Percentiles rank a stretch among this genome's conserved stretches.
These are phyloP conservation scores for Pachydiplax longipennis DNA, from an alignment of 2,888 invertebrate genomes.

Conservation along the genomic window DNA sequence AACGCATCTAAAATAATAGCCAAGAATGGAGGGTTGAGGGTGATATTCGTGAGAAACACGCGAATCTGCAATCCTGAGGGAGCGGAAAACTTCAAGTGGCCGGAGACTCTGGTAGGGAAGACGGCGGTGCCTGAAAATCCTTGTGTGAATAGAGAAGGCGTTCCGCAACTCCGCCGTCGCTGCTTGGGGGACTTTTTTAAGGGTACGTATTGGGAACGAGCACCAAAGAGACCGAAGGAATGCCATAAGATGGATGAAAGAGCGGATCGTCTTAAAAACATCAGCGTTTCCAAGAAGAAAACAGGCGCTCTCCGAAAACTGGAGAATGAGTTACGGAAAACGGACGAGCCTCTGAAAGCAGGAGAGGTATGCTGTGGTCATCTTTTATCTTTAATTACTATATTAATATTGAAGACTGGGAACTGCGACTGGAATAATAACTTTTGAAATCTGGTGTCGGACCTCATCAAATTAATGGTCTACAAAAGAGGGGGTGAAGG, in stretches of 20 bases:
- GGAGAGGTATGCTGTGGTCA: neutral
- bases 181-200: slow-evolving; percentile 47
- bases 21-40: neutral
- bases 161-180: neutral
- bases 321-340: neutral
- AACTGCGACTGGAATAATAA: no score
- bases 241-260: neutral
- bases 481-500: no score
- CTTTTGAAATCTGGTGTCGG: no score
- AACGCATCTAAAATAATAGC: neutral
- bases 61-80: slow-evolving; percentile 33
- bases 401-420: no score
- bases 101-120: slow-evolving; percentile 26
- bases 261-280: neutral
- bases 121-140: slow-evolving; percentile 18
- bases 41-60: slow-evolving; percentile 45
- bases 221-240: neutral
- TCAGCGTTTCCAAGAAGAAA: neutral
- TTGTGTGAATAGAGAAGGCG: slow-evolving; percentile 37
- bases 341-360: neutral
- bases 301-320: neutral
- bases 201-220: slow-evolving; percentile 46
- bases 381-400: neutral
- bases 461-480: no score
- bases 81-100: slow-evolving; percentile 30